Percentiles rank a stretch among this genome's conserved stretches.
Conservation (phyloP, 2,113 vertebrate species). For the Pollimyrus isidori region DNA sequence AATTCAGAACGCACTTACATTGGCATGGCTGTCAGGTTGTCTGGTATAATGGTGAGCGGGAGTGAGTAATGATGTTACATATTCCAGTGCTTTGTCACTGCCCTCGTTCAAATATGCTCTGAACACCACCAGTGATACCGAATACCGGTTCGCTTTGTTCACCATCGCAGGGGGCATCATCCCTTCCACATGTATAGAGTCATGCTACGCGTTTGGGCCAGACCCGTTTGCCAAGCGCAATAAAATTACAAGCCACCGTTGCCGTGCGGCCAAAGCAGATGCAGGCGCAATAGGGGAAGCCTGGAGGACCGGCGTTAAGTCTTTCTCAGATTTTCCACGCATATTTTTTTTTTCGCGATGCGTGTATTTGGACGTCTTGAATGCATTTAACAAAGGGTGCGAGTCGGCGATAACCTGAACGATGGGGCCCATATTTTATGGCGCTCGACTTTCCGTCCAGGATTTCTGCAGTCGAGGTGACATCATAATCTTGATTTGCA, state of each 20-base stretch:
- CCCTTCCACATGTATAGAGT: background rate
- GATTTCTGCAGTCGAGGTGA: background rate
- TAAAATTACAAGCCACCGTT: background rate
- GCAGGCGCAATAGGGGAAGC: background rate
- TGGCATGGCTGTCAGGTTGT: background rate
- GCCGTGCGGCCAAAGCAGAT: background rate
- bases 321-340: background rate
- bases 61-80: background rate
- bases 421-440: background rate
- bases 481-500: background rate
- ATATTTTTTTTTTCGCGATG: background rate
- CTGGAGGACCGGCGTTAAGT: background rate
- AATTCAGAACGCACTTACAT: background rate
- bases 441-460: background rate
- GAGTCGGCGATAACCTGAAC: background rate
- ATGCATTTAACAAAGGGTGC: background rate
- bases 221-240: background rate
- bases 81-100: background rate
- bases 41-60: background rate
- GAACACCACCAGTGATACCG: background rate
- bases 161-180: background rate
- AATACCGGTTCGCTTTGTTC: background rate
- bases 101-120: background rate
- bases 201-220: background rate
- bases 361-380: background rate